Evolutionary conservation across 2,888 invertebrate species (phyloP).

Genomic region (Cheilosia scutellata): DNA sequence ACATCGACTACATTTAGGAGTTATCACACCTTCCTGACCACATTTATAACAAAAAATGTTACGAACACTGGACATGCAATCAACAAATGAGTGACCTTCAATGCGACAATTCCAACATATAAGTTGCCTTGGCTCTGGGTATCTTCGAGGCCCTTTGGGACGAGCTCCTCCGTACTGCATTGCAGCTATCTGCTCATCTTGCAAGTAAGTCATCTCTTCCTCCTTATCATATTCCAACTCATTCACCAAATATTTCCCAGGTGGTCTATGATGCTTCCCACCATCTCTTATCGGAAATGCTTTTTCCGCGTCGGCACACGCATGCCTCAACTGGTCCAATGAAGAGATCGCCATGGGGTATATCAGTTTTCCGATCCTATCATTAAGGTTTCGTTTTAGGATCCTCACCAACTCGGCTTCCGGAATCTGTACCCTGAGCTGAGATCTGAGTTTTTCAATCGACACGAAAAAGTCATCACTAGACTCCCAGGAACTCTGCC

Average conservation of each 20-base stretch:
- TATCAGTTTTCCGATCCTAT: not conserved
- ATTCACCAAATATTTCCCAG: not conserved
- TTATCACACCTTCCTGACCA: not conserved
- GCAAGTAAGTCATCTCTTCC: not conserved
- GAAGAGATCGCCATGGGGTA: not conserved
- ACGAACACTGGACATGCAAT: not conserved
- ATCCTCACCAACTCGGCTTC: not conserved
- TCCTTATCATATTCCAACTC: not conserved
- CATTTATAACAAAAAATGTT: constrained; percentile 1
- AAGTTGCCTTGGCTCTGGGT: not conserved
- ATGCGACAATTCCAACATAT: not conserved
- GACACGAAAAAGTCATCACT: not conserved
- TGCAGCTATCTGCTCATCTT: not conserved
- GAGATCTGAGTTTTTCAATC: not conserved
- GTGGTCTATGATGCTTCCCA: too few species aligned
- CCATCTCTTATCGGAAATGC: not conserved
- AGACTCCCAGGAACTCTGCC: not conserved
- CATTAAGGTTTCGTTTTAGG: not conserved
- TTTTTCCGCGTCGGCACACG: not conserved
- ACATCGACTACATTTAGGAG: not conserved
- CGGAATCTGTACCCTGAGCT: not conserved
- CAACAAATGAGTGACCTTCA: not conserved
- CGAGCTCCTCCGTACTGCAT: not conserved
- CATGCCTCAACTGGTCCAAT: not conserved
- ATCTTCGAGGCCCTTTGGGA: not conserved